These are phyloP conservation scores for zebrafish (Danio rerio) DNA, from an alignment of 2,113 vertebrate genomes.

Conservation along the genomic window GRCz12tu NC_133184.1:47217001-47217500, in stretches of 20 bases:
- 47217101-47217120: conserved; percentile 50
- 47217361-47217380: conserved; percentile 26
- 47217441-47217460: conserved; percentile 19
- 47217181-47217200: conserved; percentile 5
- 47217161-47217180: conserved; percentile 43
- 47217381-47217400: not conserved
- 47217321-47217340: conserved; percentile 56
- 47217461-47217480: not conserved
- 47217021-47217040: conserved; percentile 17
- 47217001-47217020: conserved; percentile 47
- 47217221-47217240: not conserved
- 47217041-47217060: conserved; percentile 7
- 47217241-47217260: not conserved
- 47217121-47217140: conserved; percentile 28
- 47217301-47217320: conserved; percentile 39
- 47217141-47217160: conserved; percentile 47
- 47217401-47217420: conserved; percentile 8
- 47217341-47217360: conserved; percentile 22
- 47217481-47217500: not conserved
- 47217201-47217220: conserved; percentile 26
- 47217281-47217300: conserved; percentile 26
- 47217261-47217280: conserved; percentile 17
- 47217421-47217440: not conserved
- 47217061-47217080: no score
- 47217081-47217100: conserved; percentile 6